These are phyloP conservation scores for Tenthredo mesomela DNA, from an alignment of 2,888 invertebrate genomes.

Conservation along the genomic window DNA sequence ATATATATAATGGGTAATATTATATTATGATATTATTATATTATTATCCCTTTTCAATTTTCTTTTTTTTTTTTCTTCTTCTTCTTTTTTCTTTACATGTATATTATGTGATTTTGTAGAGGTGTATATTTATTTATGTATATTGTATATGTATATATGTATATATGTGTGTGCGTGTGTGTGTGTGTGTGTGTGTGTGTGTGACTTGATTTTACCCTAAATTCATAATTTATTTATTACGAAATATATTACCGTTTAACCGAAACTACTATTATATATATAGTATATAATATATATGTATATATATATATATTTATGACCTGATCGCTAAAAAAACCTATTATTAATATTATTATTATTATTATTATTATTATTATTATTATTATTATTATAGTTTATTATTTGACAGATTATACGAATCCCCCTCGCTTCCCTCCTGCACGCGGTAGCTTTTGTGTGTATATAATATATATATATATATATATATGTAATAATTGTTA, in stretches of 20 bases:
- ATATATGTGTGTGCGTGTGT: neutral
- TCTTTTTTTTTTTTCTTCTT: too few species aligned
- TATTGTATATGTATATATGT: neutral
- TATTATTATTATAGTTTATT: conserved; percentile 64
- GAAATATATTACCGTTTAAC: too few species aligned
- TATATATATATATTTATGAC: neutral
- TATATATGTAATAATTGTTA: too few species aligned
- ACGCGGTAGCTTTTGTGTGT: neutral
- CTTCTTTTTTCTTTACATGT: too few species aligned
- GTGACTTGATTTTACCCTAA: neutral
- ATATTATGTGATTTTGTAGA: neutral
- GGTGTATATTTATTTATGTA: neutral
- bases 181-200: neutral
- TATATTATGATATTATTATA: neutral
- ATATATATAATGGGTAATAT: neutral
- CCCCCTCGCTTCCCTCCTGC: neutral
- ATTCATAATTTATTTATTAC: too few species aligned
- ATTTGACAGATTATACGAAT: neutral
- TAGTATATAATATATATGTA: too few species aligned
- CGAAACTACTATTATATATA: too few species aligned
- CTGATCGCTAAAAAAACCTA: conserved; percentile 1
- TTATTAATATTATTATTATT: conserved; percentile 60
- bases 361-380: conserved; percentile 63
- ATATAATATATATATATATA: too few species aligned
- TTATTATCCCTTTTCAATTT: neutral